These are phyloP conservation scores for Agrotis segetum DNA, from an alignment of 2,888 invertebrate species.

Conservation along the genomic window DNA sequence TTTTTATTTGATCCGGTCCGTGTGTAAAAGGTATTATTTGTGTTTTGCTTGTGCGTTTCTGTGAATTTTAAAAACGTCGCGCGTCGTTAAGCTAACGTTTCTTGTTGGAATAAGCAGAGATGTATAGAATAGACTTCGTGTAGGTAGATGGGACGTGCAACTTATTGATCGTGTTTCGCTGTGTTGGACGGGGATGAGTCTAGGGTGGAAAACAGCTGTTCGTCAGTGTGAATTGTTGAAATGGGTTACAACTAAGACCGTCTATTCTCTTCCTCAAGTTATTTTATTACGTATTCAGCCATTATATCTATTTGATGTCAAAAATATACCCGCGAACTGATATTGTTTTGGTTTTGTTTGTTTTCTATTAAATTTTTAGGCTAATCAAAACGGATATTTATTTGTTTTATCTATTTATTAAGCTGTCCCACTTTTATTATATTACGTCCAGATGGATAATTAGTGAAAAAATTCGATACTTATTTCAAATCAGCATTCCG, in stretches of 20 bases:
- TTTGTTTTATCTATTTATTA: too few species aligned
- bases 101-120: constrained; percentile 11
- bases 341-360: background rate
- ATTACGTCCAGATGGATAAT: too few species aligned
- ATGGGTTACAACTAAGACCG: background rate
- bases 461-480: too few species aligned
- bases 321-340: background rate
- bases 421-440: too few species aligned
- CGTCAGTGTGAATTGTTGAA: constrained; percentile 14
- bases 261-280: background rate
- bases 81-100: constrained; percentile 1
- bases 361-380: background rate
- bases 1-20: constrained; percentile 74
- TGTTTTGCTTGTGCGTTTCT: constrained; percentile 32
- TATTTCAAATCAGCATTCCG: background rate
- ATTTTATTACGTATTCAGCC: background rate
- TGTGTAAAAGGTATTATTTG: constrained; percentile 55
- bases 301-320: background rate
- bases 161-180: constrained; percentile 46
- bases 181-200: constrained; percentile 10
- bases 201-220: constrained; percentile 47
- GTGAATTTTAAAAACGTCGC: constrained; percentile 41
- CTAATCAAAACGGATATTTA: too few species aligned
- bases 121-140: background rate
- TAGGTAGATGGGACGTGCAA: constrained; percentile 26